phyloP scores from a whole-genome alignment of 2,113 vertebrate genomes.

The Sphyrna mokarran region DNA sequence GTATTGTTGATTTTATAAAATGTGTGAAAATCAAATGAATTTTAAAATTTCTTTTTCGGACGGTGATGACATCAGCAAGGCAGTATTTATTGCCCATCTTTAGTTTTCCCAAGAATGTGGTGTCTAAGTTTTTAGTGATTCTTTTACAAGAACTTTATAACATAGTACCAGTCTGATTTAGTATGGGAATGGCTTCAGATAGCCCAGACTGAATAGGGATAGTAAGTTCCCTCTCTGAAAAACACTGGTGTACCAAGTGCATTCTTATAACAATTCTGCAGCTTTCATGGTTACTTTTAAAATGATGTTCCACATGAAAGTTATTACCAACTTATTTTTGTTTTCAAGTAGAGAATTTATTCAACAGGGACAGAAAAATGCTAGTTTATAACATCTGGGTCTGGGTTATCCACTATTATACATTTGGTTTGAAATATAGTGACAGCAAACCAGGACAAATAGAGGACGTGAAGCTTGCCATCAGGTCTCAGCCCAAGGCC shows the following conservation, averaged over 20 bases:
- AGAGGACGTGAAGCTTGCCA: not conserved
- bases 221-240: not conserved
- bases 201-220: not conserved
- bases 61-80: not conserved
- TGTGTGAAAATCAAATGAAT: not conserved
- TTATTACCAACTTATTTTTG: not conserved
- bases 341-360: not conserved
- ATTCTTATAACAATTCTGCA: not conserved
- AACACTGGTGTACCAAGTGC: not conserved
- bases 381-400: not conserved
- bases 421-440: not conserved
- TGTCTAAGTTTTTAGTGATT: not conserved
- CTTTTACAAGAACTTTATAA: not conserved
- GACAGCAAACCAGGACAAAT: not conserved
- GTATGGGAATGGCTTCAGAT: not conserved
- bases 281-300: slow-evolving; percentile 18
- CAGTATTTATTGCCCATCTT: not conserved
- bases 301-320: not conserved
- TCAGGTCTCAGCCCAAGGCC: not conserved
- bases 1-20: not conserved
- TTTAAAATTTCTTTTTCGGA: not conserved
- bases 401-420: not conserved
- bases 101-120: not conserved
- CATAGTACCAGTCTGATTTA: not conserved
- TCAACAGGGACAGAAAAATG: not conserved